Evolutionary conservation across 2,113 vertebrate genomes (phyloP).

Genomic region (Isichthys henryi): DNA sequence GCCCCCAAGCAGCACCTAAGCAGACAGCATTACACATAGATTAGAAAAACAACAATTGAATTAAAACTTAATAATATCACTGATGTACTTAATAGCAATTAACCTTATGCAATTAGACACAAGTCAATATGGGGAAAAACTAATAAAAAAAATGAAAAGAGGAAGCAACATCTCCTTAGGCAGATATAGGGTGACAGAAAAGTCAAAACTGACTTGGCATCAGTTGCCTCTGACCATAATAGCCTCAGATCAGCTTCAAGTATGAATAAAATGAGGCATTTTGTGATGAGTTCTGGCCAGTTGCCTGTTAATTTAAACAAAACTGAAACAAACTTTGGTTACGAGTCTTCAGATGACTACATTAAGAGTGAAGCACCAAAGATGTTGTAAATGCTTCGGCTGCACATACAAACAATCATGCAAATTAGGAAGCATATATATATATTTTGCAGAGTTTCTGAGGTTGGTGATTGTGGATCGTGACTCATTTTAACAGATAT

Average conservation of each 20-base stretch:
- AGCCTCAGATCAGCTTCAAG: not conserved
- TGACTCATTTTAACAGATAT: not conserved
- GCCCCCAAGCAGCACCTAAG: not conserved
- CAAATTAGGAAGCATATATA: not conserved
- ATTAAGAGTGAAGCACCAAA: not conserved
- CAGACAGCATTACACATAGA: not conserved
- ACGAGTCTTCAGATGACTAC: not conserved
- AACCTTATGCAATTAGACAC: not conserved
- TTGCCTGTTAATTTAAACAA: not conserved
- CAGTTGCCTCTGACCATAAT: not conserved
- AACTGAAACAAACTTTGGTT: not conserved
- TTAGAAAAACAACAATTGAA: not conserved
- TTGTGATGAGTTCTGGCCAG: not conserved
- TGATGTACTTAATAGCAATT: not conserved
- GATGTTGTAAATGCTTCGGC: not conserved
- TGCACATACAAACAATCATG: not conserved
- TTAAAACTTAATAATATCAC: conserved; percentile 6
- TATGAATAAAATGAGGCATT: not conserved
- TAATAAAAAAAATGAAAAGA: not conserved
- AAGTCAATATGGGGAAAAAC: not conserved
- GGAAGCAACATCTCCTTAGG: not conserved
- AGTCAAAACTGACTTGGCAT: not conserved
- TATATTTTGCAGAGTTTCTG: not conserved
- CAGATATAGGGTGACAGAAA: not conserved
- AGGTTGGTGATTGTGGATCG: not conserved